Conservation (phyloP, 2,797 vertebrate species). For the Paratrypauchen microcephalus region DNA sequence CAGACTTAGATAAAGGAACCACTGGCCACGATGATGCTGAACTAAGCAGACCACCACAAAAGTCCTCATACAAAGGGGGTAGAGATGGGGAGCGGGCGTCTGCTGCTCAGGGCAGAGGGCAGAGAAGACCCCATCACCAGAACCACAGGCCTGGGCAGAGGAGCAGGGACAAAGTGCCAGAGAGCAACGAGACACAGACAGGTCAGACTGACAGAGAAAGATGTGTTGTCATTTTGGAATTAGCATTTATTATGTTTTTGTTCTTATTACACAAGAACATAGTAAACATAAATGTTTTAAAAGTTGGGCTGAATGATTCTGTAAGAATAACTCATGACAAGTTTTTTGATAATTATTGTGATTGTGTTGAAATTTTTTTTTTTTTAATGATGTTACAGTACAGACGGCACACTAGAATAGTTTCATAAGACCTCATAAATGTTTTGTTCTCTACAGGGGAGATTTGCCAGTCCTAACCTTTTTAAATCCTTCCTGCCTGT, state of each 20-base stretch:
- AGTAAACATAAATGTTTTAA: not conserved
- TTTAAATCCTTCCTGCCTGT: not conserved
- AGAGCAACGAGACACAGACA: conserved; percentile 96
- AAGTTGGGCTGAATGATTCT: not conserved
- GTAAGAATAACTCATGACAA: too few species aligned
- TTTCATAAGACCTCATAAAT: not conserved
- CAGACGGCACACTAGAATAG: not conserved
- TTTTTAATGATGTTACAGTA: not conserved
- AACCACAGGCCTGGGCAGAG: conserved; percentile 76
- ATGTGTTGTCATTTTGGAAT: not conserved
- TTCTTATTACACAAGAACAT: too few species aligned
- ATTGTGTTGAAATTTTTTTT: not conserved
- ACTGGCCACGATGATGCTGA: conserved; percentile 25
- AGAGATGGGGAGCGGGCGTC: conserved; percentile 72
- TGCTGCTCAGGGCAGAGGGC: conserved; percentile 70
- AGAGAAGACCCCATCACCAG: conserved; percentile 72
- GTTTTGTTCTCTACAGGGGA: not conserved
- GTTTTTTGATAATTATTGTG: not conserved
- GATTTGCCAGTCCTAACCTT: not conserved
- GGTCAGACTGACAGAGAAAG: conserved; percentile 68
- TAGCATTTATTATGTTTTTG: not conserved
- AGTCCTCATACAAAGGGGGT: conserved; percentile 52
- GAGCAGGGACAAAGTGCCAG: conserved; percentile 82
- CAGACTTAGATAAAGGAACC: conserved; percentile 32
- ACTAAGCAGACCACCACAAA: conserved; percentile 17